A percentile compares a stretch with the other conserved stretches of the same genome.
These are phyloP conservation scores for Drosophila yakuba DNA, from an alignment of 1,140 invertebrate genomes.

Conservation along the genomic window DNA sequence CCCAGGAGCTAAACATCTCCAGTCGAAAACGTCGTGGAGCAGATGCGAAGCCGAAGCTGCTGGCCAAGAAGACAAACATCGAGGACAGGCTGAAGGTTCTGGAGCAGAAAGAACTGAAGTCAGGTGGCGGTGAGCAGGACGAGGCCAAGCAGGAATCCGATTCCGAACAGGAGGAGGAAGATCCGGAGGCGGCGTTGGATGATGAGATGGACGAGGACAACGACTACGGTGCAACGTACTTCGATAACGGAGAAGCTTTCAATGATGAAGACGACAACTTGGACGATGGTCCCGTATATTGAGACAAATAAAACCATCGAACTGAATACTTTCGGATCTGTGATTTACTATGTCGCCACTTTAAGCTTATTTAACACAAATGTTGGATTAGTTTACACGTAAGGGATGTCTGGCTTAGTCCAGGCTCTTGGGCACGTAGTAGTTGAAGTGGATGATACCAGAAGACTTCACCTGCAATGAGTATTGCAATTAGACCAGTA, in stretches of 20 bases:
- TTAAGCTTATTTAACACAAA: conserved; percentile 81
- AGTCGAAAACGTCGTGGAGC: conserved; percentile 56
- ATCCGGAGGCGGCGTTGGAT: conserved; percentile 86
- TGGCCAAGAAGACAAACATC: conserved; percentile 66
- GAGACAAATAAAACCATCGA: conserved; percentile 53
- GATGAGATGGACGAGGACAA: conserved; percentile 91
- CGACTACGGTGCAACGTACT: conserved; percentile 93
- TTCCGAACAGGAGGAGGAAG: conserved; percentile 84
- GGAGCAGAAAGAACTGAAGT: conserved; percentile 87
- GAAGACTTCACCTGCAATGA: conserved; percentile 86
- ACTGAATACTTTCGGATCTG: conserved; percentile 45
- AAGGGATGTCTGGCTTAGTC: conserved; percentile 82
- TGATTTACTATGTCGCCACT: conserved; percentile 76
- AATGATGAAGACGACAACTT: conserved; percentile 94
- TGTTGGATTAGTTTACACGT: conserved; percentile 56
- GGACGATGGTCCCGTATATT: conserved; percentile 91
- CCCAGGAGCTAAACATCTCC: conserved; percentile 85
- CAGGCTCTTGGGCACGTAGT: conserved; percentile 86
- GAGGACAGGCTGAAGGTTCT: conserved; percentile 85
- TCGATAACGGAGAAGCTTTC: conserved; percentile 94
- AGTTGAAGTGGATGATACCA: conserved; percentile 87
- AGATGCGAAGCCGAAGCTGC: conserved; percentile 34
- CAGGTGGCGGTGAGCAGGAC: conserved; percentile 86
- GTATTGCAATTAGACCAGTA: background rate
- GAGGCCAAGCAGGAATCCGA: conserved; percentile 85